phyloP scores from a whole-genome alignment of 1,140 invertebrate genomes.

The Drosophila rhopaloa region DNA sequence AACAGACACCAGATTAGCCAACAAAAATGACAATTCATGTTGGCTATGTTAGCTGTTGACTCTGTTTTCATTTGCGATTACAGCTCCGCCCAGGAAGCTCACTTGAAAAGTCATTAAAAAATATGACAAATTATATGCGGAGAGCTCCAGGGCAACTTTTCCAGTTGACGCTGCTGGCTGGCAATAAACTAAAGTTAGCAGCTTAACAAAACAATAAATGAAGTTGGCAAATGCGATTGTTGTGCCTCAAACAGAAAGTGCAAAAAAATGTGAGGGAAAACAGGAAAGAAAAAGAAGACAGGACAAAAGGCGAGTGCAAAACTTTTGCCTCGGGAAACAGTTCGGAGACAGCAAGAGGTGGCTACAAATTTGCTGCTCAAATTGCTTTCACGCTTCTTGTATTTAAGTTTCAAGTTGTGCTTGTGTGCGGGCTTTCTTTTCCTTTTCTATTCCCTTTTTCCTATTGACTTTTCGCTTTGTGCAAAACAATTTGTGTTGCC shows the following conservation, averaged over 20 bases:
- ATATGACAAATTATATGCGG: slow-evolving; percentile 78
- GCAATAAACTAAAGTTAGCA: slow-evolving; percentile 82
- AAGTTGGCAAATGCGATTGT: slow-evolving; percentile 81
- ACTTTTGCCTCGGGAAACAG: slow-evolving; percentile 59
- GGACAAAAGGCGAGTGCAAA: slow-evolving; percentile 33
- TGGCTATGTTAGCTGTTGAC: slow-evolving; percentile 31
- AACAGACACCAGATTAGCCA: slow-evolving; percentile 65
- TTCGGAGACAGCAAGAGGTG: slow-evolving; percentile 51
- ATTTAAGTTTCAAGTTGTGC: slow-evolving; percentile 68
- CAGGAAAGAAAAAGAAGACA: neutral
- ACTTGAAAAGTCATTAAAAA: slow-evolving; percentile 80
- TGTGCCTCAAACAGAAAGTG: slow-evolving; percentile 54
- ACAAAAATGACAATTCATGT: slow-evolving; percentile 51
- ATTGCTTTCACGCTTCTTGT: slow-evolving; percentile 64
- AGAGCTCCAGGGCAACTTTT: slow-evolving; percentile 28
- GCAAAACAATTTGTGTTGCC: slow-evolving; percentile 58
- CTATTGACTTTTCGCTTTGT: slow-evolving; percentile 61
- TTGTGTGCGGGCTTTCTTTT: slow-evolving; percentile 25
- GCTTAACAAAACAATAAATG: slow-evolving; percentile 82
- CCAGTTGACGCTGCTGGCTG: slow-evolving; percentile 40
- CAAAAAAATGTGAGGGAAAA: slow-evolving; percentile 25
- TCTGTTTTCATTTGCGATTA: slow-evolving; percentile 63
- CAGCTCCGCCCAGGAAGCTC: slow-evolving; percentile 52
- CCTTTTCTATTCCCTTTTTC: slow-evolving; percentile 18
- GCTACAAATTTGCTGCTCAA: slow-evolving; percentile 45